Percentiles rank a stretch among this genome's conserved stretches.
These are phyloP conservation scores for Lymantria dispar DNA, from an alignment of 2,888 invertebrate genomes.

Conservation along the genomic window DNA sequence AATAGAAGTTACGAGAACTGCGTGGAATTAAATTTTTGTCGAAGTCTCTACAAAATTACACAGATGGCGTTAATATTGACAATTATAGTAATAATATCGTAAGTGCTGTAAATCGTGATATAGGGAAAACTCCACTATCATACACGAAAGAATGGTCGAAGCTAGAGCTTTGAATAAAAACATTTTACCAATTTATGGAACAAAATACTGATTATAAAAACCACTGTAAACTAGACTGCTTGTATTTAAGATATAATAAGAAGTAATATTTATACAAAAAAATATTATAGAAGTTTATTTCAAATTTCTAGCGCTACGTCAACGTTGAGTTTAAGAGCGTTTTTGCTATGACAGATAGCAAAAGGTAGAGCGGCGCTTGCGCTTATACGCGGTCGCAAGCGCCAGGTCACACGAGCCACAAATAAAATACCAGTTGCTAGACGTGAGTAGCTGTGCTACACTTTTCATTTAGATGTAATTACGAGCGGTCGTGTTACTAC, in stretches of 20 bases:
- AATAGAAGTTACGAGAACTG: background rate
- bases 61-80: constrained; percentile 2
- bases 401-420: constrained; percentile 6
- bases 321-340: background rate
- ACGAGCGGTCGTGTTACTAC: constrained; percentile 69
- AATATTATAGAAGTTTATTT: too few relatives aligned
- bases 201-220: too few relatives aligned
- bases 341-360: background rate
- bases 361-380: constrained; percentile 22
- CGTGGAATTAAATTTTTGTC: background rate
- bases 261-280: too few relatives aligned
- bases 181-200: too few relatives aligned
- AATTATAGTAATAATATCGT: too few relatives aligned
- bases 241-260: too few relatives aligned
- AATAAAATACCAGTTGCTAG: background rate
- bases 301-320: too few relatives aligned
- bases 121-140: too few relatives aligned
- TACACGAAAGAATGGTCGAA: too few relatives aligned
- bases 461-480: constrained; percentile 72
- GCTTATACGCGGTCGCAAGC: constrained; percentile 16
- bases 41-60: background rate
- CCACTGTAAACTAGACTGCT: too few relatives aligned
- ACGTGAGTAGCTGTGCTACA: constrained; percentile 21
- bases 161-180: too few relatives aligned
- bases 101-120: too few relatives aligned